Percentiles rank a stretch among this genome's conserved stretches.
Conservation (phyloP, 1,140 invertebrate genomes). For the Pectinophora gossypiella region DNA sequence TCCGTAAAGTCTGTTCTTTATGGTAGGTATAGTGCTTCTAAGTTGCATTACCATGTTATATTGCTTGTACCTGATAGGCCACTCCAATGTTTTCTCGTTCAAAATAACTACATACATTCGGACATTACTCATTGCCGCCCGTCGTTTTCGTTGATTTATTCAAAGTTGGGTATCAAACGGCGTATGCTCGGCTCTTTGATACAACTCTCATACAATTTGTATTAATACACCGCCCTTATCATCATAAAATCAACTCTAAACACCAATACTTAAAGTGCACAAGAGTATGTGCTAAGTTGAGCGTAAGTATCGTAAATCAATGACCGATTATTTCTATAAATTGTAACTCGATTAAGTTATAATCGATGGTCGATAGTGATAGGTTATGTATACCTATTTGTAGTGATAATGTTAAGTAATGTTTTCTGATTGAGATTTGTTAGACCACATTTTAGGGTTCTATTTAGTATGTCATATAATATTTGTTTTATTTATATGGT, state of each 20-base stretch:
- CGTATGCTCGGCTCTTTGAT: slow-evolving; percentile 48
- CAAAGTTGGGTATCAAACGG: slow-evolving; percentile 54
- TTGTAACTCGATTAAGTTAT: slow-evolving; percentile 74
- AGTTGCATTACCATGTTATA: too few relatives aligned
- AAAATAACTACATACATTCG: slow-evolving; percentile 46
- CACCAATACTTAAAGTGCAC: neutral
- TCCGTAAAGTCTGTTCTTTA: too few relatives aligned
- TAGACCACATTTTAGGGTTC: too few relatives aligned
- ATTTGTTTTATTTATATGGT: too few relatives aligned
- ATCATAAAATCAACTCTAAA: too few relatives aligned
- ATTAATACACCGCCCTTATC: slow-evolving; percentile 24
- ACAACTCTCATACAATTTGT: slow-evolving; percentile 62
- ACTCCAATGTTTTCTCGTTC: slow-evolving; percentile 34
- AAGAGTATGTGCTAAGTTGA: too few relatives aligned
- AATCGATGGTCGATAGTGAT: slow-evolving; percentile 53
- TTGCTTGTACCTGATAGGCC: neutral
- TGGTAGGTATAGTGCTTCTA: too few relatives aligned
- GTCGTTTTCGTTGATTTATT: slow-evolving; percentile 73
- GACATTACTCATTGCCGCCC: slow-evolving; percentile 64
- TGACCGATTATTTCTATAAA: slow-evolving; percentile 72
- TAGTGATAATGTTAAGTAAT: neutral
- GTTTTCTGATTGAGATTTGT: too few relatives aligned
- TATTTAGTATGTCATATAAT: too few relatives aligned
- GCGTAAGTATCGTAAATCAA: slow-evolving; percentile 51
- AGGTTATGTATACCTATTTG: slow-evolving; percentile 13